phyloP scores from a whole-genome alignment of 2,113 vertebrate genomes.

The Grantiella picta region DNA sequence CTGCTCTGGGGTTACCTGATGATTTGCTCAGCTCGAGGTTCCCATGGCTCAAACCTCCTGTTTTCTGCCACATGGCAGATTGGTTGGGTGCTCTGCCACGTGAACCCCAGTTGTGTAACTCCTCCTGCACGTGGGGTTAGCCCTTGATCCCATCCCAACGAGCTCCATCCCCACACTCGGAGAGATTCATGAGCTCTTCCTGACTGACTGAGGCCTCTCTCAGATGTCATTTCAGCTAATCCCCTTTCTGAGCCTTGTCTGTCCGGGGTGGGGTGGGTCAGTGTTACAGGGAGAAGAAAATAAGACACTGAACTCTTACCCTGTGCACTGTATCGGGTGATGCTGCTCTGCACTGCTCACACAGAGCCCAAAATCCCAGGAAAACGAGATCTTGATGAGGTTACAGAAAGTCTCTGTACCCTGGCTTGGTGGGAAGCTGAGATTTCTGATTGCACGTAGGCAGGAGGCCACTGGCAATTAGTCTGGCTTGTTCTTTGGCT shows the following conservation, averaged over 20 bases:
- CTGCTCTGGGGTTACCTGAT: neutral
- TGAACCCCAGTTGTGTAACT: neutral
- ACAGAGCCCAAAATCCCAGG: neutral
- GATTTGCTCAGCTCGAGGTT: neutral
- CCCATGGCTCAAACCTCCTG: neutral
- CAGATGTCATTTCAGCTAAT: neutral
- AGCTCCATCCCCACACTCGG: neutral
- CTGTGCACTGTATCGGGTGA: rapidly evolving
- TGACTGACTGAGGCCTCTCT: neutral
- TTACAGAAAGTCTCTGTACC: neutral
- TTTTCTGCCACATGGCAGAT: neutral
- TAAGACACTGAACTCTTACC: neutral
- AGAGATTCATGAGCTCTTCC: neutral
- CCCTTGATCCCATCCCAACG: neutral
- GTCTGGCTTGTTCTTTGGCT: neutral
- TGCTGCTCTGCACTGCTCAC: neutral
- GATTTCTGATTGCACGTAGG: neutral
- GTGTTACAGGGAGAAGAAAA: neutral
- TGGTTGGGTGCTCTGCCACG: neutral
- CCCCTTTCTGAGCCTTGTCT: neutral
- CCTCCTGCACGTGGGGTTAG: neutral
- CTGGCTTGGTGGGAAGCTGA: neutral
- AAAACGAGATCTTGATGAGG: neutral
- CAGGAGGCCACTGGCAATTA: neutral
- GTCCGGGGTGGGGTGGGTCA: neutral